A percentile compares a stretch with the other conserved stretches of the same genome.
These are phyloP conservation scores for Achatina immaculata DNA, from an alignment of 1,140 invertebrate species.

Conservation along the genomic window DNA sequence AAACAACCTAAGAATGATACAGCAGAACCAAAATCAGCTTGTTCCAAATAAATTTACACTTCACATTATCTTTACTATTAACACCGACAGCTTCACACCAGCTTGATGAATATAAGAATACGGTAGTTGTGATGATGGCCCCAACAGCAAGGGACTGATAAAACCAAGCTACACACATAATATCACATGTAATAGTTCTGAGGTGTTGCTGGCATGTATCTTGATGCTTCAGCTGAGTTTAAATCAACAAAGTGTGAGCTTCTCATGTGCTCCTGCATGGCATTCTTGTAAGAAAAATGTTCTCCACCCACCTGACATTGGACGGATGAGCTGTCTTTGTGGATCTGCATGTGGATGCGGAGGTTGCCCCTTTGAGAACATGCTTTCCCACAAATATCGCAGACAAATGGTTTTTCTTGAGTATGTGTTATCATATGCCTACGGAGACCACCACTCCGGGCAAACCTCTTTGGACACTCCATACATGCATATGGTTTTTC, in stretches of 20 bases:
- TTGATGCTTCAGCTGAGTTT: background rate
- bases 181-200: background rate
- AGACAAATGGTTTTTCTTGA: conserved; percentile 48
- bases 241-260: conserved; percentile 8
- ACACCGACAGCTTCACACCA: no score
- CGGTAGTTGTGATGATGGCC: no score
- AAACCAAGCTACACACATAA: no score
- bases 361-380: conserved; percentile 24
- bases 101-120: no score
- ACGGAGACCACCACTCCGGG: conserved; percentile 62
- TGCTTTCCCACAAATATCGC: conserved; percentile 77
- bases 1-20: no score
- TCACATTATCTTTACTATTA: no score
- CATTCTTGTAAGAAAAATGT: conserved; percentile 10
- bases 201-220: background rate
- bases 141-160: no score
- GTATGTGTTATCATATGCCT: conserved; percentile 44
- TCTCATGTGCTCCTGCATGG: conserved; percentile 12
- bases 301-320: conserved; percentile 14
- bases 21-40: no score
- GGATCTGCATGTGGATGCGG: conserved; percentile 21
- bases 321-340: background rate
- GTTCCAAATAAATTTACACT: no score
- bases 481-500: conserved; percentile 30
- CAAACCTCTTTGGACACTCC: conserved; percentile 37